phyloP scores from a whole-genome alignment of 2,113 vertebrate species.

The Embiotoca jacksoni region DNA sequence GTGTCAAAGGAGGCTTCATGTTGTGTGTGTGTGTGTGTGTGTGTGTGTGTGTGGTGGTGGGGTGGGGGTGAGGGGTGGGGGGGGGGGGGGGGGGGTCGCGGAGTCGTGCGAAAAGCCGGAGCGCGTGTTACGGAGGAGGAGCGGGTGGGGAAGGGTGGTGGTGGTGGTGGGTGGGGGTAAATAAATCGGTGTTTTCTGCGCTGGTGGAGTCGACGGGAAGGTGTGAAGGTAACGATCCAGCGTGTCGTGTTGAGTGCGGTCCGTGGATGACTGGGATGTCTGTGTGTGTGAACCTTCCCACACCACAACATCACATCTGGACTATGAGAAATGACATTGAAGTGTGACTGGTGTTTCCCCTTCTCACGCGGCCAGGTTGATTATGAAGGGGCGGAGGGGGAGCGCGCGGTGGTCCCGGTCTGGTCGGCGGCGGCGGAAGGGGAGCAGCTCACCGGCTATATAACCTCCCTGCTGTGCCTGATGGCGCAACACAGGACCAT shows the following conservation, averaged over 20 bases:
- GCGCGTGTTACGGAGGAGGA: slow-evolving; percentile 16
- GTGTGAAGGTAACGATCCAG: slow-evolving; percentile 43
- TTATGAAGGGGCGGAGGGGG: slow-evolving; percentile 37
- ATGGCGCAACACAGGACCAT: slow-evolving; percentile 98
- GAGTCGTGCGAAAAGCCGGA: slow-evolving; percentile 44
- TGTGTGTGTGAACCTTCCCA: slow-evolving; percentile 15
- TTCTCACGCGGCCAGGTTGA: slow-evolving; percentile 23
- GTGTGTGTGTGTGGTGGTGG: slow-evolving; percentile 21
- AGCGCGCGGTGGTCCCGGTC: slow-evolving; percentile 9
- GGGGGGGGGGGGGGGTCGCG: no score
- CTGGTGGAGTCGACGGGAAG: slow-evolving; percentile 48
- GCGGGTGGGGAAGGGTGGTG: neutral
- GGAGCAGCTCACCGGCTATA: slow-evolving; percentile 78
- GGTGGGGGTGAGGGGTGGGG: slow-evolving; percentile 8
- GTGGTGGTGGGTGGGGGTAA: neutral
- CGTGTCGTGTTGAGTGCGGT: slow-evolving; percentile 53
- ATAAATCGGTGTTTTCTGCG: slow-evolving; percentile 31
- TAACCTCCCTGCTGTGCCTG: slow-evolving; percentile 92
- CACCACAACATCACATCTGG: slow-evolving; percentile 15
- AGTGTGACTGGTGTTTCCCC: slow-evolving; percentile 32
- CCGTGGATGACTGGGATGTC: slow-evolving; percentile 4
- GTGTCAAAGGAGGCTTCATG: slow-evolving; percentile 45
- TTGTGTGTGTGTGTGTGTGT: slow-evolving; percentile 1
- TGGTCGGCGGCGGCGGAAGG: neutral
- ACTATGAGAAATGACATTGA: slow-evolving; percentile 25